Percentiles rank a stretch among this genome's conserved stretches.
phyloP scores from a whole-genome alignment of 2,113 vertebrate genomes.

The Stegastes partitus region DNA sequence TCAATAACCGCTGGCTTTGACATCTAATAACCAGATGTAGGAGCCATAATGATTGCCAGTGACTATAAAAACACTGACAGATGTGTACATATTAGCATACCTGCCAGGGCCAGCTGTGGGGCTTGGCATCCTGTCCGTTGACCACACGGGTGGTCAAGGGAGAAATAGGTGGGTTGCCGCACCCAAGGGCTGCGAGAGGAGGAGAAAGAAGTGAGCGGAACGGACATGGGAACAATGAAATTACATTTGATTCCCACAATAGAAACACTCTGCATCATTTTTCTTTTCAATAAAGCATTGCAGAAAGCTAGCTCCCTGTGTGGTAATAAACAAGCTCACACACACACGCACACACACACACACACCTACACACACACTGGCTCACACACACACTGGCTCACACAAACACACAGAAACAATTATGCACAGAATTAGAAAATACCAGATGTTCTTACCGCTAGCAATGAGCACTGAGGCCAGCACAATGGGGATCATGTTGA shows the following conservation, averaged over 20 bases:
- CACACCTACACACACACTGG: not conserved
- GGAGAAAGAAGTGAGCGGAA: constrained; percentile 7
- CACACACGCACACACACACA: constrained; percentile 6
- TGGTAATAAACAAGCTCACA: not conserved
- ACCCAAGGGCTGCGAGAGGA: constrained; percentile 84
- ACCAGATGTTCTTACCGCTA: constrained; percentile 84
- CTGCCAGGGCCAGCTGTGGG: constrained; percentile 98
- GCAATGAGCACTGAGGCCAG: constrained; percentile 85
- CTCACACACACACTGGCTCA: not conserved
- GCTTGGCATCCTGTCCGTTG: constrained; percentile 86
- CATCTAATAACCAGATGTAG: constrained; percentile 54
- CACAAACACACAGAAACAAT: constrained; percentile 48
- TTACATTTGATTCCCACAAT: constrained; percentile 7
- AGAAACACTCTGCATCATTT: constrained; percentile 1
- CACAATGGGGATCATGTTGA: constrained; percentile 85
- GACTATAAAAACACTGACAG: constrained; percentile 57
- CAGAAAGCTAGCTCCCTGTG: constrained; percentile 9
- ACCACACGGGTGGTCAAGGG: constrained; percentile 88
- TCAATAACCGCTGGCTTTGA: constrained; percentile 19
- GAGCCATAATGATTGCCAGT: constrained; percentile 32
- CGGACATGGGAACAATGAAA: not conserved
- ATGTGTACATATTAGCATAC: constrained; percentile 75
- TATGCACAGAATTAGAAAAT: constrained; percentile 52
- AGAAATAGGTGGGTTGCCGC: constrained; percentile 85
- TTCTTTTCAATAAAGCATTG: constrained; percentile 5